Conservation (phyloP, 2,888 invertebrate genomes). For the Caenorhabditis sp. region DNA sequence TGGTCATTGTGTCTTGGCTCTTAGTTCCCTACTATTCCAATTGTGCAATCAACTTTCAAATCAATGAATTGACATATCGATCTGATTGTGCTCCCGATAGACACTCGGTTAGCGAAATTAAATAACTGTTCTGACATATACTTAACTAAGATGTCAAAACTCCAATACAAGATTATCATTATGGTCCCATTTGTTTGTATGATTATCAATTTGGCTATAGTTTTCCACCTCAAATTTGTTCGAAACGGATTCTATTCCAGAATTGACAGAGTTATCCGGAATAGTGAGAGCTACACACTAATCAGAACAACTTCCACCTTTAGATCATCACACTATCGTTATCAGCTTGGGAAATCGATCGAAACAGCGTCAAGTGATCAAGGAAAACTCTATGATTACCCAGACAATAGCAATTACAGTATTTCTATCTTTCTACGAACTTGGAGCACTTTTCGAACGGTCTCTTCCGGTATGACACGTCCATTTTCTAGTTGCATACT, state of each 20-base stretch:
- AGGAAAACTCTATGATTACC: neutral
- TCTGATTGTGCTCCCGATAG: slow-evolving; percentile 27
- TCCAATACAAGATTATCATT: too few relatives aligned
- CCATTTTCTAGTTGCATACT: too few relatives aligned
- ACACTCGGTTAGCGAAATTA: too few relatives aligned
- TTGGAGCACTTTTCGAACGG: neutral
- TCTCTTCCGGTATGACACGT: slow-evolving; percentile 41
- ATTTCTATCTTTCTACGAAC: neutral
- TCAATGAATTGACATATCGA: neutral
- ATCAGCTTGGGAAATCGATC: neutral
- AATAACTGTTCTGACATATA: too few relatives aligned
- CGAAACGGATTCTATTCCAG: too few relatives aligned
- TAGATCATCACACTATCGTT: neutral
- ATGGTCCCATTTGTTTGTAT: too few relatives aligned
- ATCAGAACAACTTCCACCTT: neutral
- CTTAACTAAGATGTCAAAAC: too few relatives aligned
- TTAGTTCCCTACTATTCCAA: neutral
- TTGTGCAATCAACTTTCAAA: slow-evolving; percentile 20
- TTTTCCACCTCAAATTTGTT: too few relatives aligned
- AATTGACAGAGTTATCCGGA: too few relatives aligned
- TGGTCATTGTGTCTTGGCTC: too few relatives aligned
- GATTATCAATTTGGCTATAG: too few relatives aligned
- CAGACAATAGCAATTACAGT: neutral
- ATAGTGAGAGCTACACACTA: too few relatives aligned
- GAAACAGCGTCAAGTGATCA: neutral